Percentiles rank a stretch among this genome's conserved stretches.
These are phyloP conservation scores for Leptestheria dahalacensis DNA, from an alignment of 1,140 invertebrate species.

Conservation along the genomic window DNA sequence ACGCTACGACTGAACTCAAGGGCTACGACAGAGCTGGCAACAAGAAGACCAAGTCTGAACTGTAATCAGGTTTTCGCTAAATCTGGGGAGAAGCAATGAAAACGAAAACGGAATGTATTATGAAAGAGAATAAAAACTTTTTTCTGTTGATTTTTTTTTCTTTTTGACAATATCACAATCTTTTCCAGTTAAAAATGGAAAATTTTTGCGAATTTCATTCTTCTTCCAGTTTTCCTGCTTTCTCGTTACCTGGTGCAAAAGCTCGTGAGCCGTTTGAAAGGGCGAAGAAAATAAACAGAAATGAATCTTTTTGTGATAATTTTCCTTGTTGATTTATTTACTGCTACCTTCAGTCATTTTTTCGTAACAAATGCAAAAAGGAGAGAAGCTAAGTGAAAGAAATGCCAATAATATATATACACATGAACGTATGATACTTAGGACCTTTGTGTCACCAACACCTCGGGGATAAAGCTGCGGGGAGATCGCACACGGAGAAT, in stretches of 20 bases:
- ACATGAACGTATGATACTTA: too few relatives aligned
- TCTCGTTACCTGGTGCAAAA: background rate
- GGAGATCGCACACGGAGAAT: too few relatives aligned
- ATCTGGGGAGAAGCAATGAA: background rate
- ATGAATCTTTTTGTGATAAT: background rate
- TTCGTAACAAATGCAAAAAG: background rate
- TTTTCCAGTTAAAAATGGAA: too few relatives aligned
- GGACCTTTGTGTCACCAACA: too few relatives aligned
- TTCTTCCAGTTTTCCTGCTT: background rate
- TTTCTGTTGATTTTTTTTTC: background rate
- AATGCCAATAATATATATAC: too few relatives aligned
- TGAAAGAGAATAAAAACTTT: background rate
- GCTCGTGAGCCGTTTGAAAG: background rate
- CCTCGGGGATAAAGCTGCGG: too few relatives aligned
- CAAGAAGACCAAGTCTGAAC: slow-evolving; percentile 56
- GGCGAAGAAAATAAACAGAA: background rate
- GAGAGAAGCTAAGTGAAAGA: background rate
- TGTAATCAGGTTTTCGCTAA: slow-evolving; percentile 22
- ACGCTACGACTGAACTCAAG: slow-evolving; percentile 75
- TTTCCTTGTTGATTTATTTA: background rate
- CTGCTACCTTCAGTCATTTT: too few relatives aligned
- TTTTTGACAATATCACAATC: too few relatives aligned
- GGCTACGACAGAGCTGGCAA: slow-evolving; percentile 69
- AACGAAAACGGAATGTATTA: background rate
- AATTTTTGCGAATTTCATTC: too few relatives aligned